Evolutionary conservation across 2,113 vertebrate genomes (phyloP).

Genomic region (Tympanuchus pallidicinctus): DNA sequence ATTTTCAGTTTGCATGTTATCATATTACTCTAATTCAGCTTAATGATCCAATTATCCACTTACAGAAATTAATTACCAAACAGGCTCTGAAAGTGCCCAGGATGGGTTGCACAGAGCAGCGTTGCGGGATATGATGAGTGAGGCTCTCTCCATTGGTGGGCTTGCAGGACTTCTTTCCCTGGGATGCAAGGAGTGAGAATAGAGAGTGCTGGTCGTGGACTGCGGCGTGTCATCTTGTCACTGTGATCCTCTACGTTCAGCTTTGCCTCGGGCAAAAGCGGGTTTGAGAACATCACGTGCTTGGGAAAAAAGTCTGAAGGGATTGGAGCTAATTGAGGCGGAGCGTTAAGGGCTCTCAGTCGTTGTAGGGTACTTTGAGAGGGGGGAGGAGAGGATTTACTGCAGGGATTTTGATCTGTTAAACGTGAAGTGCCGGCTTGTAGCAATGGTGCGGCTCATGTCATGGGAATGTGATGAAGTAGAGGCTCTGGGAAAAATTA

Average conservation of each 20-base stretch:
- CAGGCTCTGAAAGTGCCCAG: background rate
- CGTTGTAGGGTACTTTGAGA: background rate
- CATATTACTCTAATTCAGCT: conserved; percentile 8
- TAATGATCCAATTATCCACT: conserved; percentile 30
- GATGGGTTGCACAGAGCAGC: background rate
- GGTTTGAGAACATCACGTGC: background rate
- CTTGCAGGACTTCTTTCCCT: background rate
- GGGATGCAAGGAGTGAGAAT: background rate
- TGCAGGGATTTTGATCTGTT: background rate
- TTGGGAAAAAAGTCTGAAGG: background rate
- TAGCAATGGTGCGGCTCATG: background rate
- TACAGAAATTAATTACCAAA: conserved; percentile 31
- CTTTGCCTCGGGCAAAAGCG: background rate
- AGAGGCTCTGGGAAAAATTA: conserved; percentile 42
- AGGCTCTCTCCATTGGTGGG: background rate
- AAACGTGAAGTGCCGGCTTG: background rate
- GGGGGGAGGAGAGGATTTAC: background rate
- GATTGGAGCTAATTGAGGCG: background rate
- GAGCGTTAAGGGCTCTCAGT: background rate
- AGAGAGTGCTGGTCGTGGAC: background rate
- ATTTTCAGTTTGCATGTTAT: conserved; percentile 8
- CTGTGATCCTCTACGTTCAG: background rate
- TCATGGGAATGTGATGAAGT: background rate
- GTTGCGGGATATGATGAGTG: background rate
- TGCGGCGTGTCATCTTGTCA: background rate